These are phyloP conservation scores for Rhagium mordax DNA, from an alignment of 2,888 invertebrate genomes.

Conservation along the genomic window DNA sequence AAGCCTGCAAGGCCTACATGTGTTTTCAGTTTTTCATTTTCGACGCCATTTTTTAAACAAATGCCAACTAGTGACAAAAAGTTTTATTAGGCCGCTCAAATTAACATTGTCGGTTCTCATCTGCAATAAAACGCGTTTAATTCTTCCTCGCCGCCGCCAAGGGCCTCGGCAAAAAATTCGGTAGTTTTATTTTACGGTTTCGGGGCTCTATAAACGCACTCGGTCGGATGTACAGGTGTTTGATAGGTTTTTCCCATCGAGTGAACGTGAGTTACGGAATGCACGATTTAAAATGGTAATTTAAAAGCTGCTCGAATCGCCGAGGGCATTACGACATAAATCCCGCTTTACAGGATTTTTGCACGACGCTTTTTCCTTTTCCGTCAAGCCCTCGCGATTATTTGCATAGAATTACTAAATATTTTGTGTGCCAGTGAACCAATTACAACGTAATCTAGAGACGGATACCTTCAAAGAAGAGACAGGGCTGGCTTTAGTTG, in stretches of 20 bases:
- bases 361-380: background rate
- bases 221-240: conserved; percentile 9
- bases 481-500: no score
- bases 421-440: background rate
- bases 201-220: background rate
- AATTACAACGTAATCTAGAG: no score
- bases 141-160: background rate
- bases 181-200: conserved; percentile 10
- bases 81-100: no score
- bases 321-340: conserved; percentile 3
- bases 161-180: background rate
- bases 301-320: conserved; percentile 14
- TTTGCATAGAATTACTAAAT: background rate
- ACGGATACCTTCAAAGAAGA: no score
- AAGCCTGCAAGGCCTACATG: no score
- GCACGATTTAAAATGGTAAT: conserved; percentile 18
- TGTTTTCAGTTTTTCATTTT: no score
- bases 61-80: no score
- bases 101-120: background rate
- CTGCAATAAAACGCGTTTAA: background rate
- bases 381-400: background rate
- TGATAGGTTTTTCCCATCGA: conserved; percentile 21
- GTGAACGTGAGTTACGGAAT: conserved; percentile 11
- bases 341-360: background rate
- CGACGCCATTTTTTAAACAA: no score